A percentile compares a stretch with the other conserved stretches of the same genome.
phyloP scores from a whole-genome alignment of 2,888 invertebrate genomes.

The Diogma glabrata region DNA sequence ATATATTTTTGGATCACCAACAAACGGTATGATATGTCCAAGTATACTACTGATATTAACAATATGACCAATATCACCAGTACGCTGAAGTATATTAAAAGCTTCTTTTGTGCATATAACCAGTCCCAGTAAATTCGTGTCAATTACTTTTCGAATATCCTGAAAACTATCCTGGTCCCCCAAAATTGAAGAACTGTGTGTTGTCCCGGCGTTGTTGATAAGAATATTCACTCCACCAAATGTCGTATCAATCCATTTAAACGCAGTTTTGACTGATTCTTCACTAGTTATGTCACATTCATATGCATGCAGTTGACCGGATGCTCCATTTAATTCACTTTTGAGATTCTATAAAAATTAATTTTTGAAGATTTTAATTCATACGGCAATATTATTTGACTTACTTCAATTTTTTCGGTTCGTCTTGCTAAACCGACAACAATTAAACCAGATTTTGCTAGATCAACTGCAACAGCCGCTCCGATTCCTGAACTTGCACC shows the following conservation, averaged over 20 bases:
- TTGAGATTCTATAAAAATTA: constrained; percentile 12
- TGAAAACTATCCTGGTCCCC: constrained; percentile 24
- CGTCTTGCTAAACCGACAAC: constrained; percentile 43
- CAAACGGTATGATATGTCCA: constrained; percentile 37
- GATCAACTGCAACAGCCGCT: constrained; percentile 34
- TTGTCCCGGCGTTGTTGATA: constrained; percentile 45
- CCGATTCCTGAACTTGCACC: constrained; percentile 49
- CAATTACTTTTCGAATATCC: constrained; percentile 28
- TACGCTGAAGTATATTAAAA: constrained; percentile 36
- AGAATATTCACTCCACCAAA: constrained; percentile 43
- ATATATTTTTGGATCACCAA: constrained; percentile 16
- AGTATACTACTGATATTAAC: constrained; percentile 38
- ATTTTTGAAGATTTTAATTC: not conserved
- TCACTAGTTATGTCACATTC: constrained; percentile 42
- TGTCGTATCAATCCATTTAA: constrained; percentile 37
- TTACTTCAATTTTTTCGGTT: constrained; percentile 31
- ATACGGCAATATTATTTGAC: no score
- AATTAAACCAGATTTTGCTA: constrained; percentile 39
- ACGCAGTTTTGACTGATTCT: constrained; percentile 40
- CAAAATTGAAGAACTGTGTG: constrained; percentile 22
- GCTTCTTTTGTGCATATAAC: constrained; percentile 38
- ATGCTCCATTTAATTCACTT: constrained; percentile 16
- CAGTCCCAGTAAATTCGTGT: constrained; percentile 37
- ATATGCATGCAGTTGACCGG: constrained; percentile 32
- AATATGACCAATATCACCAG: constrained; percentile 35